Evolutionary conservation across 2,113 vertebrate species (phyloP).

Genomic region (Talpa occidentalis): DNA sequence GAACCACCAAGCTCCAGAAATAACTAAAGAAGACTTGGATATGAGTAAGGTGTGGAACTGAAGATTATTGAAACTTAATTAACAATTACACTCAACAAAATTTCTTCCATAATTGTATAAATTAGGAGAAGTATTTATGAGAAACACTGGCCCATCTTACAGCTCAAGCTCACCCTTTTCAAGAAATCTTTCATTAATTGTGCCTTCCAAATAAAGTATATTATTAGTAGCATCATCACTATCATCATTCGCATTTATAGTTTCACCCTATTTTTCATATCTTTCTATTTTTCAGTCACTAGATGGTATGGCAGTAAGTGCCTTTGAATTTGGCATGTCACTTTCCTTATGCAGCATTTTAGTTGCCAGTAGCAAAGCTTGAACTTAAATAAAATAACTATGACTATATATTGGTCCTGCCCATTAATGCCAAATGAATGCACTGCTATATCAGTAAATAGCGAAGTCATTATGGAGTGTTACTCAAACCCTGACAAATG

Average conservation of each 20-base stretch:
- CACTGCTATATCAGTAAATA: slow-evolving; percentile 49
- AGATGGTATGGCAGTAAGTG: slow-evolving; percentile 43
- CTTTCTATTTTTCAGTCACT: slow-evolving; percentile 52
- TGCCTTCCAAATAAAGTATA: neutral
- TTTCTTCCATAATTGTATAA: neutral
- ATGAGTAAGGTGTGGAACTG: neutral
- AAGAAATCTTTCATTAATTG: neutral
- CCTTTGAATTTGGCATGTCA: slow-evolving; percentile 62
- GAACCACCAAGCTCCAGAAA: neutral
- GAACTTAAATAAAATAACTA: slow-evolving; percentile 74
- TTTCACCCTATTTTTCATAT: slow-evolving; percentile 49
- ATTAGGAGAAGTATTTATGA: neutral
- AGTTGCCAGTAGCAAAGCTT: slow-evolving; percentile 53
- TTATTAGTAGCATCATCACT: neutral
- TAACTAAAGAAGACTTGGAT: neutral
- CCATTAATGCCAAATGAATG: slow-evolving; percentile 67
- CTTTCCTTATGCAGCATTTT: slow-evolving; percentile 58
- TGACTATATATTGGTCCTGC: slow-evolving; percentile 61
- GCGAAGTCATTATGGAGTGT: slow-evolving; percentile 66
- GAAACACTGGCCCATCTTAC: neutral
- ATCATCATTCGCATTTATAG: neutral
- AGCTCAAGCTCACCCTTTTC: neutral
- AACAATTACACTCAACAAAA: neutral
- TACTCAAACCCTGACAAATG: slow-evolving; percentile 53
- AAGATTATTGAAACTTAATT: neutral